Evolutionary conservation across 1,140 invertebrate genomes (phyloP).

Genomic region (Hirudo medicinalis): DNA sequence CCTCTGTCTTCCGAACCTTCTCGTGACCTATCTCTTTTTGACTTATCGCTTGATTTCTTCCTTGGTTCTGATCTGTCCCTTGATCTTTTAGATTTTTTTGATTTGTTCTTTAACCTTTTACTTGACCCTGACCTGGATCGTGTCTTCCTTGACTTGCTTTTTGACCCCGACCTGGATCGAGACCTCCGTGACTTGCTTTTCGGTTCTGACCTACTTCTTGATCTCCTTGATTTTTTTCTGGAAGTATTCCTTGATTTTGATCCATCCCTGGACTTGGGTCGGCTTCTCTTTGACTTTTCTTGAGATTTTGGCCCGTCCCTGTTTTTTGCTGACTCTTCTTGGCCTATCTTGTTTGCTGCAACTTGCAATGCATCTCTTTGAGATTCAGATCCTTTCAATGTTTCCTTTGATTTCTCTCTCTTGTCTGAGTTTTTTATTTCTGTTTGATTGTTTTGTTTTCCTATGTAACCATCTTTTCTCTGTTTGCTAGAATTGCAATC

Average conservation of each 20-base stretch:
- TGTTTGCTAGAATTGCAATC: too few relatives aligned
- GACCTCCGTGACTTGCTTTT: neutral
- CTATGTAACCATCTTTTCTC: too few relatives aligned
- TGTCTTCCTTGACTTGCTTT: neutral
- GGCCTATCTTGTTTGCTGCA: neutral
- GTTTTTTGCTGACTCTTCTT: neutral
- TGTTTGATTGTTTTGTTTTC: too few relatives aligned
- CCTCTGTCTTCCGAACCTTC: neutral
- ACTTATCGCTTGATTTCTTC: neutral
- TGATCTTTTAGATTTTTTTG: neutral
- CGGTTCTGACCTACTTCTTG: neutral
- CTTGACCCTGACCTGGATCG: neutral
- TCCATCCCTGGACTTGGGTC: neutral
- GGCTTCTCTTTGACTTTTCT: neutral
- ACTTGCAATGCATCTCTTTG: neutral
- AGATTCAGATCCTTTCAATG: neutral
- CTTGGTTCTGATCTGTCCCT: neutral
- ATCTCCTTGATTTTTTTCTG: slow-evolving; percentile 1
- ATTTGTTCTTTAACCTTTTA: neutral
- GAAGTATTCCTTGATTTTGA: neutral
- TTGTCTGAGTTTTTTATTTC: neutral
- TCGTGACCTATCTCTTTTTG: neutral
- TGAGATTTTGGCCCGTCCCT: too few relatives aligned
- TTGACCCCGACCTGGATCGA: neutral
- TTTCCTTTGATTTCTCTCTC: neutral